Evolutionary conservation across 2,888 invertebrate genomes (phyloP).

Genomic region (Sphaerophoria rueppellii): DNA sequence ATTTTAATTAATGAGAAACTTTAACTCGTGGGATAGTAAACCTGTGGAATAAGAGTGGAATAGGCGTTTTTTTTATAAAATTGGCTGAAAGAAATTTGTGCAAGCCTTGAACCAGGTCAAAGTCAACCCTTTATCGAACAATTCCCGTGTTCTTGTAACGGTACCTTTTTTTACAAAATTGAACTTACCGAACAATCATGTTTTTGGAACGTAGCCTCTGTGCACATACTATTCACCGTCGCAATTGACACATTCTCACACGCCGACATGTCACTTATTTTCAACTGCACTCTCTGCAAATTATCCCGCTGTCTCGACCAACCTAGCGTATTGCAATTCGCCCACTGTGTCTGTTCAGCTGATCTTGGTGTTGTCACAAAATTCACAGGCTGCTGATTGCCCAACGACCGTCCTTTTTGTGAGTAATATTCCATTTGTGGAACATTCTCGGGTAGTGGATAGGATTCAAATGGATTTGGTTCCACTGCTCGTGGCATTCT

Average conservation of each 20-base stretch:
- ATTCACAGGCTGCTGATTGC: constrained; percentile 56
- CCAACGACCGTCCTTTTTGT: constrained; percentile 58
- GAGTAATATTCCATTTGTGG: constrained; percentile 80
- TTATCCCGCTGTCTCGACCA: constrained; percentile 93
- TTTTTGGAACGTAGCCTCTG: constrained; percentile 90
- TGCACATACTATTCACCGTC: constrained; percentile 91
- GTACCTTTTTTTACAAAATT: too few relatives aligned
- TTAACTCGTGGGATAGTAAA: too few relatives aligned
- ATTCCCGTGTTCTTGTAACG: too few relatives aligned
- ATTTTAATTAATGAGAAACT: too few relatives aligned
- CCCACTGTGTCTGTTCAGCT: constrained; percentile 76
- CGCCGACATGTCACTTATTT: constrained; percentile 89
- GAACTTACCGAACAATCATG: constrained; percentile 92
- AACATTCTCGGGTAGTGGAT: constrained; percentile 80
- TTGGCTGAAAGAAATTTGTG: too few relatives aligned
- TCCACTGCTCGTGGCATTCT: constrained; percentile 80
- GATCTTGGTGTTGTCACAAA: constrained; percentile 72
- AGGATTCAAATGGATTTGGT: constrained; percentile 77
- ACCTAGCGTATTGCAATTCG: constrained; percentile 91
- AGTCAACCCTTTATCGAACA: too few relatives aligned
- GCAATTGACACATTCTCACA: constrained; percentile 94
- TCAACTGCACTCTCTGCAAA: constrained; percentile 90
- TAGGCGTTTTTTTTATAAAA: too few relatives aligned
- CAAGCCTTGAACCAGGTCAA: too few relatives aligned
- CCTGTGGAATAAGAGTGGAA: too few relatives aligned